Percentiles rank a stretch among this genome's conserved stretches.
Evolutionary conservation across 1,140 invertebrate species (phyloP).

Genomic region (Macrocentrus cingulum): DNA sequence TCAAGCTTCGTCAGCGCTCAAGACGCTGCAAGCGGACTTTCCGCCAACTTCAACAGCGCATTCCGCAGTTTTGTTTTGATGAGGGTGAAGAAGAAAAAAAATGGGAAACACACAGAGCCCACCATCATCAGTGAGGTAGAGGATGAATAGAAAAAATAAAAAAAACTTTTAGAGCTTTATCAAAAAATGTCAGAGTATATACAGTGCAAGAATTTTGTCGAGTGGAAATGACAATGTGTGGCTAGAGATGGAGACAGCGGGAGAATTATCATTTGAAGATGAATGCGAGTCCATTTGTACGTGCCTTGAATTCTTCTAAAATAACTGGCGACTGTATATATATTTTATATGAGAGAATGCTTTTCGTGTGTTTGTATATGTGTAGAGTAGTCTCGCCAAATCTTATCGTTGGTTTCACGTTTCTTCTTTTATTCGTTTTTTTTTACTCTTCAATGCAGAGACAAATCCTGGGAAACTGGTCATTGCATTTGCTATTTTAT

Average conservation of each 20-base stretch:
- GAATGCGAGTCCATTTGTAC: neutral
- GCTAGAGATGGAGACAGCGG: constrained; percentile 1
- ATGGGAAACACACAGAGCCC: neutral
- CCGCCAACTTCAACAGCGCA: constrained; percentile 6
- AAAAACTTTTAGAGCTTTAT: too few species aligned
- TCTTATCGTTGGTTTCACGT: too few species aligned
- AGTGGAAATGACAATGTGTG: constrained; percentile 11
- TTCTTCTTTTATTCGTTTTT: too few species aligned
- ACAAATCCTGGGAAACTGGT: neutral
- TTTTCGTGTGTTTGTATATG: neutral
- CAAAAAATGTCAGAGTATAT: neutral
- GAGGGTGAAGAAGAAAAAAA: neutral
- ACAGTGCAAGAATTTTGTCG: neutral
- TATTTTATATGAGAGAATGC: neutral
- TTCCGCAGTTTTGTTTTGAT: constrained; percentile 5
- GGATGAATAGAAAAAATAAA: neutral
- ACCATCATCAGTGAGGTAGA: neutral
- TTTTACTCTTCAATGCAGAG: neutral
- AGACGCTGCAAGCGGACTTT: neutral
- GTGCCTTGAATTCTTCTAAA: neutral
- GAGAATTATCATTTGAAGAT: neutral
- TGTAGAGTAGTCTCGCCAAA: constrained; percentile 1
- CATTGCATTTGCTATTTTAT: constrained; percentile 8
- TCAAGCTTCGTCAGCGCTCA: neutral
- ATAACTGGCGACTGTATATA: neutral